Conservation (phyloP, 2,113 vertebrate genomes). For the Heptranchias perlo region DNA sequence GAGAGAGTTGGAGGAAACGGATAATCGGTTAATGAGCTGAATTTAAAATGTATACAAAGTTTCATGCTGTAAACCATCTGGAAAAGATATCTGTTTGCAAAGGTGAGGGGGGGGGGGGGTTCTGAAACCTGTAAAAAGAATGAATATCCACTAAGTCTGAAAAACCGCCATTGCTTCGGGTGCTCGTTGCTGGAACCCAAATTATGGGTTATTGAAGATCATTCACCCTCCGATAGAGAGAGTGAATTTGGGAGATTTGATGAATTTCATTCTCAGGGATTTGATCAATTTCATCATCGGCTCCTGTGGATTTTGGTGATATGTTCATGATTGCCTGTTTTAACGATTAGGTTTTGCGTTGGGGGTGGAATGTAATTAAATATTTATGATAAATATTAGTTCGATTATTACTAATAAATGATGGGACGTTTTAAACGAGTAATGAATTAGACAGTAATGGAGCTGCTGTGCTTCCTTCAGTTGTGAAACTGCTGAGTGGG, state of each 20-base stretch:
- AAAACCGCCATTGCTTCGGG: neutral
- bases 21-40: neutral
- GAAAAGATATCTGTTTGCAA: neutral
- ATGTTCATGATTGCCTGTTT: neutral
- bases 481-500: neutral
- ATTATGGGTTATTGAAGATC: neutral
- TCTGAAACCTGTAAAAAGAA: neutral
- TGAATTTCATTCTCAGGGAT: neutral
- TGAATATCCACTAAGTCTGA: neutral
- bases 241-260: neutral
- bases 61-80: neutral
- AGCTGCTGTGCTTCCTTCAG: neutral
- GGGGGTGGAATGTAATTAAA: neutral
- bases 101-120: too few relatives aligned
- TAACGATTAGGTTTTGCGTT: neutral
- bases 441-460: neutral
- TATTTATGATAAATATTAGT: neutral
- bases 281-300: neutral
- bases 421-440: neutral
- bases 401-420: neutral
- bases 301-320: neutral
- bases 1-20: neutral
- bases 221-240: neutral
- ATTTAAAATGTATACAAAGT: neutral
- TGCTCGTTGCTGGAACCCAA: neutral